Percentiles rank a stretch among this genome's conserved stretches.
Conservation (phyloP, 2,888 invertebrate genomes). For the Stenodema calcarata region DNA sequence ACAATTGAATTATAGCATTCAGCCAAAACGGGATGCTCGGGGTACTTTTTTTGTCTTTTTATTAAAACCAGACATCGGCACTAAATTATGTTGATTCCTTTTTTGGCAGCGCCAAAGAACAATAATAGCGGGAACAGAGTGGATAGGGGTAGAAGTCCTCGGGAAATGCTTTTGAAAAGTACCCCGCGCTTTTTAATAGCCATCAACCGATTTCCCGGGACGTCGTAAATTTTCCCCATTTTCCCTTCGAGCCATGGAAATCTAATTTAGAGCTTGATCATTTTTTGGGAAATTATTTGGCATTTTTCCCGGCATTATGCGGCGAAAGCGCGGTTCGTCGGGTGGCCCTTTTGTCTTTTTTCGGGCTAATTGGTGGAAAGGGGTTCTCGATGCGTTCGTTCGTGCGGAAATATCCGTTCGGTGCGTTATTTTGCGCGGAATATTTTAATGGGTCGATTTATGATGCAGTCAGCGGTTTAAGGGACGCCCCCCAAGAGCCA, state of each 20-base stretch:
- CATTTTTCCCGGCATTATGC: not conserved
- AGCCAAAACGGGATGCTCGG: not conserved
- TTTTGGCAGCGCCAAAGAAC: not conserved
- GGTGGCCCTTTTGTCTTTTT: not conserved
- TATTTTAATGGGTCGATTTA: no score
- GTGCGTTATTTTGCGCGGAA: not conserved
- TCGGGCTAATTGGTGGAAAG: not conserved
- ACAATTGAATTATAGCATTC: slow-evolving; percentile 35
- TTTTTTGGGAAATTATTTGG: not conserved
- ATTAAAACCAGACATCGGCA: slow-evolving; percentile 33
- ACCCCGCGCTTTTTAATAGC: not conserved
- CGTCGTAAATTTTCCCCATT: not conserved
- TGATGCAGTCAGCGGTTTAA: no score
- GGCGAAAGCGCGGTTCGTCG: not conserved
- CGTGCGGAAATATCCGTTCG: not conserved
- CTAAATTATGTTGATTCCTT: slow-evolving; percentile 15
- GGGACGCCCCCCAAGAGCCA: no score
- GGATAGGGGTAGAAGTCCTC: not conserved
- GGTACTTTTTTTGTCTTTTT: not conserved
- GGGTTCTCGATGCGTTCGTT: not conserved
- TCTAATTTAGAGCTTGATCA: not conserved
- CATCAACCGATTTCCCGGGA: not conserved
- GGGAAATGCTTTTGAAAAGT: not conserved
- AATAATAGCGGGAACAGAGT: not conserved
- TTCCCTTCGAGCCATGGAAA: not conserved